Base-by-base conservation (phyloP, 2,888 invertebrate species). In the Labia minor region DNA sequence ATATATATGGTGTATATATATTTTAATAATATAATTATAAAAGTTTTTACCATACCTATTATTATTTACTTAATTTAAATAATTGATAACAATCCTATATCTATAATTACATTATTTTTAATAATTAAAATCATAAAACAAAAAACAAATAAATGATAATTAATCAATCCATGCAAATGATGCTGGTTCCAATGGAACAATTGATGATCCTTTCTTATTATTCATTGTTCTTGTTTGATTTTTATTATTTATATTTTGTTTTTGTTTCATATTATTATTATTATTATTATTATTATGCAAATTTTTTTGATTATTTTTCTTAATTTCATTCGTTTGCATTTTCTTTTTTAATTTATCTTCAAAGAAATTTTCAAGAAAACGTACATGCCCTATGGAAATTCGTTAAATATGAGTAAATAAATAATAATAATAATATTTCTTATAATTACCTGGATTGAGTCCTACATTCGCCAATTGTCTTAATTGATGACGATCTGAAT, bases 361-460 rank as follows among this genome's bases (percentile, higher is more conserved):
- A 49, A 49, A 49, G 16, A n/a, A 49, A 49, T 49, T 49, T 16
- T 49, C 49, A 3, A 49, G 16, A 49, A 49, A 10, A 10, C 49
- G 4, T 3, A 49, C 49, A 14, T 49, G 49, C 3, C 49, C 49
- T 49, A n/a, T n/a, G 16, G 49, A 49, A 49, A 49, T 49, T 49
- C n/a, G 14, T 3, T 49, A 4, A 49, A 49, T 49, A n/a, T 8
- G 14, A 49, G n/a, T 49, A 49, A 49, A 49, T n/a, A 49, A 49
- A 49, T 49, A 49, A 26, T n/a, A n/a, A n/a, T n/a, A n/a, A n/a
- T n/a, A n/a, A n/a, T n/a, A n/a, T n/a, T n/a, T n/a, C n/a, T n/a
- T 26, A 26, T 6, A 0, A 82, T 81, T 61, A 71, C 72, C 72
- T 21, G 71, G 70, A 61, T 72, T 72, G 11, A 69, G 68, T 14